phyloP scores from a whole-genome alignment of 1,140 invertebrate genomes.

The Brachionus plicatilis region DNA sequence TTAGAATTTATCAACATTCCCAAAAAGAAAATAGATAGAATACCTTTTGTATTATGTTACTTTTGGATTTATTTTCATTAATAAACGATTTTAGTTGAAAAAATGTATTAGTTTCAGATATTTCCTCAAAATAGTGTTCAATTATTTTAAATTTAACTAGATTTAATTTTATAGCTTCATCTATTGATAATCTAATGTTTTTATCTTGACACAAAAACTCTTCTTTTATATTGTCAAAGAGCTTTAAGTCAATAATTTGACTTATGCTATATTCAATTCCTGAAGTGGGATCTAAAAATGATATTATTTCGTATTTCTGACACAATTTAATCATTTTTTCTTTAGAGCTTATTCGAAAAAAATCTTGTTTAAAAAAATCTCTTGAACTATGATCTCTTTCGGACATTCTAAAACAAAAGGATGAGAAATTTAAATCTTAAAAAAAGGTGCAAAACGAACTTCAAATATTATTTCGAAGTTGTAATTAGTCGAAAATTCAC shows the following conservation, averaged over 20 bases:
- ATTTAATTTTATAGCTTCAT: neutral
- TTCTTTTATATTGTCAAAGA: neutral
- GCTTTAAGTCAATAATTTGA: neutral
- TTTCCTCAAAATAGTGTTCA: neutral
- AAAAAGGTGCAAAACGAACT: neutral
- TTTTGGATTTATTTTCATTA: neutral
- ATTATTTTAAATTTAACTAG: neutral
- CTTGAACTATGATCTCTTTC: neutral
- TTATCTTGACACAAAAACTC: neutral
- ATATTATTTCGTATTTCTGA: conserved; percentile 4
- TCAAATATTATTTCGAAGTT: conserved; percentile 31
- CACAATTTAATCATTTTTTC: neutral
- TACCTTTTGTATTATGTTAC: neutral
- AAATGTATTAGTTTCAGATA: neutral
- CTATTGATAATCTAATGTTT: neutral
- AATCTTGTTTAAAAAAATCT: neutral
- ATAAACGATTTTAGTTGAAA: neutral
- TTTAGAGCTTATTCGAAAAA: neutral
- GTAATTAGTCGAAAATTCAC: too few species aligned
- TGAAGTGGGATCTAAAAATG: neutral
- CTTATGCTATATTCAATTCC: neutral
- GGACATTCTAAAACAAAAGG: neutral
- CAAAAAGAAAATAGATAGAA: neutral
- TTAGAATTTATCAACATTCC: neutral
- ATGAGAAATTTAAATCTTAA: neutral